phyloP scores from a whole-genome alignment of 2,113 vertebrate species.

The Lagopus muta region DNA sequence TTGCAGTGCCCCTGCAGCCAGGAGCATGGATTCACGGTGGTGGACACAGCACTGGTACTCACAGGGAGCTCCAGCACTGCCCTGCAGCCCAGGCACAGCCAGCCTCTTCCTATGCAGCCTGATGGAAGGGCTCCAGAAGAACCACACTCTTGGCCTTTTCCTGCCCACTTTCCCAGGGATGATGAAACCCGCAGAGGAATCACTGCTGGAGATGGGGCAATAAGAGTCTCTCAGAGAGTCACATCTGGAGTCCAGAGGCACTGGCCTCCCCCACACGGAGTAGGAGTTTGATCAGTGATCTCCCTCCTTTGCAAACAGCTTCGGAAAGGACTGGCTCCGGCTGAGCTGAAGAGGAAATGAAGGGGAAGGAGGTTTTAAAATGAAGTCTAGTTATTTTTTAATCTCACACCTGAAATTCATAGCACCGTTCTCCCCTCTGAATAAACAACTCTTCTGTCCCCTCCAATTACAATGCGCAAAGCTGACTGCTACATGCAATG shows the following conservation, averaged over 20 bases:
- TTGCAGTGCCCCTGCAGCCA: background rate
- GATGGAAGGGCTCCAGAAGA: constrained; percentile 29
- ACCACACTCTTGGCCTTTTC: constrained; percentile 25
- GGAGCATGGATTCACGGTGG: background rate
- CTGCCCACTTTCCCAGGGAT: constrained; percentile 60
- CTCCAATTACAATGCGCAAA: constrained; percentile 57
- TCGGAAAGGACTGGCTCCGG: background rate
- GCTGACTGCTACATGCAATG: constrained; percentile 52
- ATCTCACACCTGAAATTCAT: constrained; percentile 56
- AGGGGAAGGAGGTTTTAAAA: constrained; percentile 51
- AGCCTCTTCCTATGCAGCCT: background rate
- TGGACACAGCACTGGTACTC: fast-evolving
- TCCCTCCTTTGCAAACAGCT: constrained; percentile 3
- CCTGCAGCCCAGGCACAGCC: background rate
- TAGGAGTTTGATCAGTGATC: background rate
- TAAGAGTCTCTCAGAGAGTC: constrained; percentile 13
- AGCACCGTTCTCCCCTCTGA: constrained; percentile 33
- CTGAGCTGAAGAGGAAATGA: constrained; percentile 35
- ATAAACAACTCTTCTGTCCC: constrained; percentile 50
- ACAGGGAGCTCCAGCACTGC: fast-evolving
- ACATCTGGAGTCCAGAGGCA: constrained; percentile 46
- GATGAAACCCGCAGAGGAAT: constrained; percentile 52
- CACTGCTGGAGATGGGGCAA: constrained; percentile 5
- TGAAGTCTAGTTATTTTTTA: constrained; percentile 37
- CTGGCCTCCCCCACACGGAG: background rate